phyloP scores from a whole-genome alignment of 2,888 invertebrate species.

The Drosophila neonasuta region DNA sequence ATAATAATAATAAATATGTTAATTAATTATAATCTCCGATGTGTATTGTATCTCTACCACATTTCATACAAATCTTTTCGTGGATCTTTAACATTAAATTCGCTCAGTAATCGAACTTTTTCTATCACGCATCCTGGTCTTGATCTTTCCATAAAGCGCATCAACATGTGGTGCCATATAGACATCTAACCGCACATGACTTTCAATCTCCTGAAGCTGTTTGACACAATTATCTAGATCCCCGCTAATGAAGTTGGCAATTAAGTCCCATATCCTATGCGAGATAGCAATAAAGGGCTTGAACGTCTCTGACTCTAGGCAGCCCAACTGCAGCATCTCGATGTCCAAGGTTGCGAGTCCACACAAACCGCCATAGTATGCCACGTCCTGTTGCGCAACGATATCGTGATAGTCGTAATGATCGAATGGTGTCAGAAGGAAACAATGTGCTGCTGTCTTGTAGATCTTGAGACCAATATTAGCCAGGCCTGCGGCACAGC shows the following conservation, averaged over 20 bases:
- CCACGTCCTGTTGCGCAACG: constrained; percentile 59
- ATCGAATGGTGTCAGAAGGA: constrained; percentile 45
- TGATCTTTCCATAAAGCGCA: constrained; percentile 45
- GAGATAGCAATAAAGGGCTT: constrained; percentile 48
- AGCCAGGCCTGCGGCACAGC: constrained; percentile 64
- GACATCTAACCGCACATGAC: constrained; percentile 52
- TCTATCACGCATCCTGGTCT: constrained; percentile 25
- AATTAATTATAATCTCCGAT: background rate
- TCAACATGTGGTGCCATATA: constrained; percentile 64
- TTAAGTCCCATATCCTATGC: constrained; percentile 39
- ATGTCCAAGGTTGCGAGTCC: constrained; percentile 57
- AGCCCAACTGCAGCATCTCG: constrained; percentile 24
- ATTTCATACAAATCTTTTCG: background rate
- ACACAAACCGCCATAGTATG: constrained; percentile 58
- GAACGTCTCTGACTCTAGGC: constrained; percentile 48
- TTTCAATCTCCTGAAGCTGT: constrained; percentile 43
- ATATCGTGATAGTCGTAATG: constrained; percentile 57
- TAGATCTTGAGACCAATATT: constrained; percentile 61
- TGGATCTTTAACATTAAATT: background rate
- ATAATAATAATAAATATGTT: too few relatives aligned
- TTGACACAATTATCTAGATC: constrained; percentile 34
- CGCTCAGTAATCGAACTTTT: background rate
- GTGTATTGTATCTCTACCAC: background rate
- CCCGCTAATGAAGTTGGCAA: constrained; percentile 36
- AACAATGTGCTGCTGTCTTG: constrained; percentile 58